Percentiles rank a stretch among this genome's conserved stretches.
phyloP scores from a whole-genome alignment of 2,113 vertebrate species.

The Anthoscopus minutus region DNA sequence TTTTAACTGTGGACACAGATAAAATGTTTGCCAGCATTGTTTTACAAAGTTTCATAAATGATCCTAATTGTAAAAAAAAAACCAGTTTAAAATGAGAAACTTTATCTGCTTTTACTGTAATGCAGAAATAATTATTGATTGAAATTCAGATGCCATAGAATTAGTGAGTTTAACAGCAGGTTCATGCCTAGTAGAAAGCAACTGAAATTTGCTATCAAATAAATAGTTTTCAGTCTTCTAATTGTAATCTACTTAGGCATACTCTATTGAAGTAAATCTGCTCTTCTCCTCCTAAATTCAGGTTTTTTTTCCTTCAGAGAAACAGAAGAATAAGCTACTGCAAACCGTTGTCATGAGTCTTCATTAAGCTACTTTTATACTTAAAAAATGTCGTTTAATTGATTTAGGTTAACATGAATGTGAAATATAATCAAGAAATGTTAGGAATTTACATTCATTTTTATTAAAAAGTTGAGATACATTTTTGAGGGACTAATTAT shows the following conservation, averaged over 20 bases:
- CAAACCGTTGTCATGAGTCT: background rate
- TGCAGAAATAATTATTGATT: background rate
- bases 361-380: background rate
- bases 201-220: background rate
- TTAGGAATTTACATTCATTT: background rate
- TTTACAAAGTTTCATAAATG: background rate
- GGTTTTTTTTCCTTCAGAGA: background rate
- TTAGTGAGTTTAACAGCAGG: background rate
- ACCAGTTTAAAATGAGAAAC: background rate
- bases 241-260: background rate
- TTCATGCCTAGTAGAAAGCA: background rate
- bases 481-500: background rate
- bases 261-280: background rate
- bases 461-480: background rate
- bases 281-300: background rate
- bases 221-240: background rate
- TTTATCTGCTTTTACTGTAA: background rate
- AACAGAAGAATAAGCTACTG: background rate
- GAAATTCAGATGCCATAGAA: background rate
- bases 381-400: background rate
- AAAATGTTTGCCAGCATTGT: background rate
- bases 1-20: background rate
- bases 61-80: background rate
- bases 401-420: background rate
- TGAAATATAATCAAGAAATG: background rate